Conservation (phyloP, 2,888 invertebrate species). For the Euclidia mi region DNA sequence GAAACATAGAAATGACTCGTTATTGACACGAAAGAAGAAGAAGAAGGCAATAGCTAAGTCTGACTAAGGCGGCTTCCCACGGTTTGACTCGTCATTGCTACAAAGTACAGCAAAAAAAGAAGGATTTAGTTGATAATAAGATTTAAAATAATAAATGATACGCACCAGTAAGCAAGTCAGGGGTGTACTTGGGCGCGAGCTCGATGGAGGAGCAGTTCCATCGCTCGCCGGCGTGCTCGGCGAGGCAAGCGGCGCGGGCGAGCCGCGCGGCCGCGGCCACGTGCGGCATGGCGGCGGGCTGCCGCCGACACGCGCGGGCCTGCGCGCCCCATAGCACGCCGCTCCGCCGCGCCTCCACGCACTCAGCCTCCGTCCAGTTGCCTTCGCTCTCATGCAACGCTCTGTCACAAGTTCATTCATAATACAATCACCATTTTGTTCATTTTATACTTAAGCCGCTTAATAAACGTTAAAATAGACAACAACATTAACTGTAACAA, state of each 20-base stretch:
- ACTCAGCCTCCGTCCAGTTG: conserved; percentile 86
- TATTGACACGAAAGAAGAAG: too few species aligned
- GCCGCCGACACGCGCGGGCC: conserved; percentile 91
- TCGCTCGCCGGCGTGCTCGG: conserved; percentile 92
- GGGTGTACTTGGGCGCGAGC: conserved; percentile 92
- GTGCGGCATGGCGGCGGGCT: conserved; percentile 93
- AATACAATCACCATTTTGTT: background rate
- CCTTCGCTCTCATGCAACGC: conserved; percentile 82
- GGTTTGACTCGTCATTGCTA: background rate
- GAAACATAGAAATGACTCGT: too few species aligned
- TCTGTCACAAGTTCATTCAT: conserved; percentile 55
- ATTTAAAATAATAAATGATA: conserved; percentile 10
- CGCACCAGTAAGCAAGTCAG: conserved; percentile 94
- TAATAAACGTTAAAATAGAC: too few species aligned
- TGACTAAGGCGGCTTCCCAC: too few species aligned
- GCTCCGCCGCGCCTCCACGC: conserved; percentile 78
- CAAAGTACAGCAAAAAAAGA: background rate
- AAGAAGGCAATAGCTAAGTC: too few species aligned
- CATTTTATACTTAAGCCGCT: background rate
- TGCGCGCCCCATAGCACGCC: conserved; percentile 91
- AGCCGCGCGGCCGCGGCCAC: conserved; percentile 93
- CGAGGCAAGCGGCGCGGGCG: conserved; percentile 92
- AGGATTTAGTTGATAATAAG: conserved; percentile 1
- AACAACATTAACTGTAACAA: too few species aligned
- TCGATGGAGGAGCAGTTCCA: conserved; percentile 96